These are phyloP conservation scores for Rhingia campestris DNA, from an alignment of 2,888 invertebrate species.

Conservation along the genomic window DNA sequence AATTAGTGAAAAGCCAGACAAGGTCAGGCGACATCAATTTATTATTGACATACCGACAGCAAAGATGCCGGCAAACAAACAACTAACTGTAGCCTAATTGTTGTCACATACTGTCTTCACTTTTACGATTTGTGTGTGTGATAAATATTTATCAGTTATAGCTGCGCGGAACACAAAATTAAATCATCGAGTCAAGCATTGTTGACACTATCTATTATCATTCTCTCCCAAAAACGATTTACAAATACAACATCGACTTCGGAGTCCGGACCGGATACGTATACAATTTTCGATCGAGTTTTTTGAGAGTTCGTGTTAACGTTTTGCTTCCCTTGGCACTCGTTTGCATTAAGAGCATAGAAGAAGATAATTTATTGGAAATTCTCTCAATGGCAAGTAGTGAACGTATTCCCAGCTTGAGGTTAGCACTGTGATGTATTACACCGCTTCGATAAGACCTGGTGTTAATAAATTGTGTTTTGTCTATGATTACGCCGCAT, in stretches of 20 bases:
- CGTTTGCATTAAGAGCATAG: conserved; percentile 31
- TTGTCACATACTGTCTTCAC: conserved; percentile 16
- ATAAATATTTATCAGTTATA: conserved; percentile 38
- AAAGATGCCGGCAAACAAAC: conserved; percentile 13
- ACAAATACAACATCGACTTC: background rate
- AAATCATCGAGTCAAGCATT: background rate
- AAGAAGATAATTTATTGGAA: conserved; percentile 35
- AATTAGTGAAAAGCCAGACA: conserved; percentile 51
- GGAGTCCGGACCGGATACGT: background rate
- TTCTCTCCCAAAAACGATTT: background rate
- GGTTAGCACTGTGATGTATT: conserved; percentile 10
- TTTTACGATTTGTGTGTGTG: conserved; percentile 14
- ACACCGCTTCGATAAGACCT: conserved; percentile 1
- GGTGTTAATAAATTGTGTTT: background rate
- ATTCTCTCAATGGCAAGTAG: background rate
- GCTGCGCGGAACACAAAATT: conserved; percentile 7
- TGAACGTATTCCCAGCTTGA: background rate
- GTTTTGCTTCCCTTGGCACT: conserved; percentile 2
- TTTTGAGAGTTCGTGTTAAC: background rate
- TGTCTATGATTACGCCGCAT: background rate
- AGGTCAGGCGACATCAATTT: conserved; percentile 55
- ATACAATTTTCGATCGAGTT: conserved; percentile 1
- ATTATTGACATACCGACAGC: conserved; percentile 33
- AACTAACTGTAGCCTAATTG: conserved; percentile 24
- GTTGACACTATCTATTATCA: conserved; percentile 8